Evolutionary conservation across 2,113 vertebrate genomes (phyloP).

Genomic region (Ammospiza caudacuta): DNA sequence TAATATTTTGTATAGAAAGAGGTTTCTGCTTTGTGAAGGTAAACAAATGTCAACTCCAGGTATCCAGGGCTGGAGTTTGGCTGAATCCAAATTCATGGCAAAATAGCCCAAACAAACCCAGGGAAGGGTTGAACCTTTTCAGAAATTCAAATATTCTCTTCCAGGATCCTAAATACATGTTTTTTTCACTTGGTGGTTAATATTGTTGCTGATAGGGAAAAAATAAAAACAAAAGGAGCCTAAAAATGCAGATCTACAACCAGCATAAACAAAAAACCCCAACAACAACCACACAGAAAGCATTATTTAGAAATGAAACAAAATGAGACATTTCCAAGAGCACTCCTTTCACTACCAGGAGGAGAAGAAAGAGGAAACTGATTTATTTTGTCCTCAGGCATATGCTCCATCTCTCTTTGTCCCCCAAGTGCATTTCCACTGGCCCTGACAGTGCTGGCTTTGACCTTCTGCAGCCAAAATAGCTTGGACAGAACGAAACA

Average conservation of each 20-base stretch:
- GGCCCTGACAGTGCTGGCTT: not conserved
- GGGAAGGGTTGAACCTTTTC: not conserved
- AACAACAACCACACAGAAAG: conserved; percentile 28
- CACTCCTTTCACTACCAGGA: conserved; percentile 1
- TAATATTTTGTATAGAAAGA: not conserved
- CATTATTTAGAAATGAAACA: conserved; percentile 39
- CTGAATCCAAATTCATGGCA: not conserved
- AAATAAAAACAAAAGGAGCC: not conserved
- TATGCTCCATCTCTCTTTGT: conserved; percentile 17
- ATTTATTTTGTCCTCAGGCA: conserved; percentile 24
- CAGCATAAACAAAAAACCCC: not conserved
- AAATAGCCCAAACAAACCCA: not conserved
- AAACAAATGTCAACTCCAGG: not conserved
- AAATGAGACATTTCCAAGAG: conserved; percentile 16
- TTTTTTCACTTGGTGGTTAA: not conserved
- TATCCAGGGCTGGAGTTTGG: not conserved
- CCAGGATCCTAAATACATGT: not conserved
- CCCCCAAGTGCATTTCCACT: not conserved
- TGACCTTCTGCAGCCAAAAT: conserved; percentile 2
- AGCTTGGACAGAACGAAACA: not conserved
- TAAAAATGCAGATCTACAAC: not conserved
- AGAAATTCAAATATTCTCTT: not conserved
- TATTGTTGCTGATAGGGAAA: not conserved
- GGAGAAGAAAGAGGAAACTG: conserved; percentile 9
- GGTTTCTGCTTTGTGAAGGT: not conserved